phyloP scores from a whole-genome alignment of 2,888 invertebrate species.

The Caenorhabditis sulstoni region DNA sequence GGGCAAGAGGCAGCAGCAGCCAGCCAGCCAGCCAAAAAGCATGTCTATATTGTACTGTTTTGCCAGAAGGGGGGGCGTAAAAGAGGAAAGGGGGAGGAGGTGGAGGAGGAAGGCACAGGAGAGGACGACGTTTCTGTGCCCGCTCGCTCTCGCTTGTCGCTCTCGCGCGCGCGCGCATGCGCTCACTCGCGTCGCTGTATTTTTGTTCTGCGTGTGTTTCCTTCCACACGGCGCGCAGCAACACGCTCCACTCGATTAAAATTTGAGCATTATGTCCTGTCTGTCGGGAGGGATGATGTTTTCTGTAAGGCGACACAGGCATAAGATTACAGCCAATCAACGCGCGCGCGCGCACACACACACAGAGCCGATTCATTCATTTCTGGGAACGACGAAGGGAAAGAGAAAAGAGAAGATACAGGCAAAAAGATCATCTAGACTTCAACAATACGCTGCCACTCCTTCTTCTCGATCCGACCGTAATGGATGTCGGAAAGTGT shows the following conservation, averaged over 20 bases:
- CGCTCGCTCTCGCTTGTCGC: background rate
- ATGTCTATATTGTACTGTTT: constrained; percentile 36
- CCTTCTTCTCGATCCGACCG: constrained; percentile 66
- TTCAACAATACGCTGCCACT: constrained; percentile 53
- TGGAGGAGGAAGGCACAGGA: background rate
- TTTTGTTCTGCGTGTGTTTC: background rate
- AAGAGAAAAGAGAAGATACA: too few species aligned
- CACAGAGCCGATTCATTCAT: too few species aligned
- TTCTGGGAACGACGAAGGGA: too few species aligned
- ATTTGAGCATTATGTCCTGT: too few species aligned
- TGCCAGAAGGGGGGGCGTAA: background rate
- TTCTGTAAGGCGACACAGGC: background rate
- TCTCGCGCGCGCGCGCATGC: background rate
- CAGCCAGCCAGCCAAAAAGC: constrained; percentile 5
- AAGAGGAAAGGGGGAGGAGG: too few species aligned
- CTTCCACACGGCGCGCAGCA: background rate
- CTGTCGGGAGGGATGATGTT: too few species aligned
- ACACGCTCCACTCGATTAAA: too few species aligned
- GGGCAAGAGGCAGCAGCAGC: constrained; percentile 2
- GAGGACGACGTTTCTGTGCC: background rate
- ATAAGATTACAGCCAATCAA: constrained; percentile 13
- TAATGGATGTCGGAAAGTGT: constrained; percentile 88
- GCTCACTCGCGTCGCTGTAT: background rate
- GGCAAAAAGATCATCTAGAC: constrained; percentile 13
- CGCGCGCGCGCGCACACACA: background rate